These are phyloP conservation scores for Motacilla tschutschensis DNA, from an alignment of 2,113 vertebrate species.

Conservation along the genomic window DNA sequence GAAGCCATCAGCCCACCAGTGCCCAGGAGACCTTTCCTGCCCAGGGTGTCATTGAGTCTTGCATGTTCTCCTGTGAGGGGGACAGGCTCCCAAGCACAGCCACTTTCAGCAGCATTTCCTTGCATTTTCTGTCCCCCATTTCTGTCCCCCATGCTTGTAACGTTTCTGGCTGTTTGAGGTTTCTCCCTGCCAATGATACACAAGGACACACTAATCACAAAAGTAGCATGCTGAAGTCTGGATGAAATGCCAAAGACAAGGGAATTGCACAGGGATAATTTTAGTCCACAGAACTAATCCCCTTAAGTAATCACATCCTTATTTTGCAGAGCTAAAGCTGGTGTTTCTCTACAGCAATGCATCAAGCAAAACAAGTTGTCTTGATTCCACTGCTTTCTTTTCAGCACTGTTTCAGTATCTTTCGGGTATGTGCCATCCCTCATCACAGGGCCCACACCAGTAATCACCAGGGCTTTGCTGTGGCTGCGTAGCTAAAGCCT, in stretches of 20 bases:
- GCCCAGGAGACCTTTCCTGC: background rate
- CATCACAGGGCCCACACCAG: fast-evolving
- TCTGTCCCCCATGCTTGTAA: background rate
- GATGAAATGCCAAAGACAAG: conserved; percentile 7
- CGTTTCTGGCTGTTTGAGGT: background rate
- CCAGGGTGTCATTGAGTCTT: fast-evolving
- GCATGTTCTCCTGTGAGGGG: fast-evolving
- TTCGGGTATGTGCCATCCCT: background rate
- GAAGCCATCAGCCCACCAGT: background rate
- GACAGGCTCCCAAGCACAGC: fast-evolving
- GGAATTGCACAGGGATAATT: conserved; percentile 24
- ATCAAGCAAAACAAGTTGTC: background rate
- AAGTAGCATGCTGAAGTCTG: background rate
- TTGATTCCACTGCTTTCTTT: background rate
- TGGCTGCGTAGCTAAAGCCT: background rate
- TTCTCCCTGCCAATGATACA: background rate
- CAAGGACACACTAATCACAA: background rate
- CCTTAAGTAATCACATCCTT: background rate
- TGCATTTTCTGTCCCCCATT: background rate
- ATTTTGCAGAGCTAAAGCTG: background rate
- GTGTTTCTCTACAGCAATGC: background rate
- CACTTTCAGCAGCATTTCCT: background rate
- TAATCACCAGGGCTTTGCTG: background rate
- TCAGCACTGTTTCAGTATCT: background rate
- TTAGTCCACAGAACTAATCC: conserved; percentile 24